A percentile compares a stretch with the other conserved stretches of the same genome.
Evolutionary conservation across 2,113 vertebrate species (phyloP).

Genomic region (Callaeas wilsoni): DNA sequence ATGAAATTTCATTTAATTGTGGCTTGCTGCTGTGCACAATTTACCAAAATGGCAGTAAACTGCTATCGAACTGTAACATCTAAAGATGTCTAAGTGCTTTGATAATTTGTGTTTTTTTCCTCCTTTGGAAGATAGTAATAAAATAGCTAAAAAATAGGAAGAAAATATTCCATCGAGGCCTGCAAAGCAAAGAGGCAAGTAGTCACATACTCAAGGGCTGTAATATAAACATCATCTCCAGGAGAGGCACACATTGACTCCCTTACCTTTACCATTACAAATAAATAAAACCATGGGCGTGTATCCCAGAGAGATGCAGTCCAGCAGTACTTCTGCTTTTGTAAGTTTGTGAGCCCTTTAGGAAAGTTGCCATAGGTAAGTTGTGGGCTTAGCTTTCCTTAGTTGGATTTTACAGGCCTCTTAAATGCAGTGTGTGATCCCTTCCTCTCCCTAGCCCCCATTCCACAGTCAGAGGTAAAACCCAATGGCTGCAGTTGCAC

Average conservation of each 20-base stretch:
- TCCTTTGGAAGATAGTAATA: slow-evolving; percentile 5
- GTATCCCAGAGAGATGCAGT: neutral
- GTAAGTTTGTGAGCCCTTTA: neutral
- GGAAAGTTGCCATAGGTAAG: neutral
- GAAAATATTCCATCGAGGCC: neutral
- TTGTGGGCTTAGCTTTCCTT: neutral
- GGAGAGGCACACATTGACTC: neutral
- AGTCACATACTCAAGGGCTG: neutral
- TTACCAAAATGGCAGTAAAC: slow-evolving; percentile 64
- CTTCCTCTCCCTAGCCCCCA: neutral
- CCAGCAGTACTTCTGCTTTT: neutral
- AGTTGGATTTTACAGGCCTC: neutral
- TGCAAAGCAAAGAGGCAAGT: neutral
- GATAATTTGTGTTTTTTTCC: slow-evolving; percentile 38
- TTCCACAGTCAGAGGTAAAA: neutral
- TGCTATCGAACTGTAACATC: slow-evolving; percentile 60
- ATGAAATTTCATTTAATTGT: slow-evolving; percentile 65
- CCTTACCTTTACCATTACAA: neutral
- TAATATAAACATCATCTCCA: neutral
- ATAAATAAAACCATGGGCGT: neutral
- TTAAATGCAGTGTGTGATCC: neutral
- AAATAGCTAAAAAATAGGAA: slow-evolving; percentile 16
- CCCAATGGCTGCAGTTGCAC: neutral
- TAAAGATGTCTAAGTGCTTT: slow-evolving; percentile 58
- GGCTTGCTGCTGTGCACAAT: slow-evolving; percentile 60